phyloP scores from a whole-genome alignment of 2,888 invertebrate species.

The Chrysolina oricalcia region DNA sequence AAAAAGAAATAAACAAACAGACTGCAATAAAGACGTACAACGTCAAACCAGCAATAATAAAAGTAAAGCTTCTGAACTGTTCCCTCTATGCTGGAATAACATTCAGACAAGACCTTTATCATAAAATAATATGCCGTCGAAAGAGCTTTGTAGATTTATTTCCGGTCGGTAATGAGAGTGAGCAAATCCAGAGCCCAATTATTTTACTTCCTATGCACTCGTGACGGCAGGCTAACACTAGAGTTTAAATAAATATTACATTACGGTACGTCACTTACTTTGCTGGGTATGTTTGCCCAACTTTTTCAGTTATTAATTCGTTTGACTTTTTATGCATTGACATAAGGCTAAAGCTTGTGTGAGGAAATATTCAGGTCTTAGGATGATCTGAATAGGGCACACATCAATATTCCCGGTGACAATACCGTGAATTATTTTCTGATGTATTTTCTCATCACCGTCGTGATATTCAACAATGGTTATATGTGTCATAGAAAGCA shows the following conservation, averaged over 20 bases:
- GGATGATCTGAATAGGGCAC: too few species aligned
- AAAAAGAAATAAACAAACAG: constrained; percentile 15
- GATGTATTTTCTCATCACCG: too few species aligned
- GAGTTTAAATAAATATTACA: background rate
- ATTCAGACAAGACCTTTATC: constrained; percentile 30
- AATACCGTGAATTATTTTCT: too few species aligned
- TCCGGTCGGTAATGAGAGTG: constrained; percentile 31
- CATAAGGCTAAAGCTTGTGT: background rate
- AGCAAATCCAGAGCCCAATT: constrained; percentile 15
- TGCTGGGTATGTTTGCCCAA: background rate
- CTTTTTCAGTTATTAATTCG: background rate
- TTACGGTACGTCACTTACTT: background rate
- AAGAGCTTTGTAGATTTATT: constrained; percentile 38
- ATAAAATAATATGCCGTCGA: constrained; percentile 39
- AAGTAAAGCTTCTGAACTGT: background rate
- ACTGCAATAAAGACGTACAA: background rate
- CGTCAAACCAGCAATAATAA: background rate
- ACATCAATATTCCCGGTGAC: too few species aligned
- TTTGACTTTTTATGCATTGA: background rate
- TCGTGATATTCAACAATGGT: too few species aligned
- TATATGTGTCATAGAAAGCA: too few species aligned
- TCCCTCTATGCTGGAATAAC: background rate
- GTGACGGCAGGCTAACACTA: background rate
- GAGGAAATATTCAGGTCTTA: too few species aligned
- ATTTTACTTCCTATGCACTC: background rate